These are phyloP conservation scores for Galleria mellonella DNA, from an alignment of 1,140 invertebrate genomes.

Conservation along the genomic window DNA sequence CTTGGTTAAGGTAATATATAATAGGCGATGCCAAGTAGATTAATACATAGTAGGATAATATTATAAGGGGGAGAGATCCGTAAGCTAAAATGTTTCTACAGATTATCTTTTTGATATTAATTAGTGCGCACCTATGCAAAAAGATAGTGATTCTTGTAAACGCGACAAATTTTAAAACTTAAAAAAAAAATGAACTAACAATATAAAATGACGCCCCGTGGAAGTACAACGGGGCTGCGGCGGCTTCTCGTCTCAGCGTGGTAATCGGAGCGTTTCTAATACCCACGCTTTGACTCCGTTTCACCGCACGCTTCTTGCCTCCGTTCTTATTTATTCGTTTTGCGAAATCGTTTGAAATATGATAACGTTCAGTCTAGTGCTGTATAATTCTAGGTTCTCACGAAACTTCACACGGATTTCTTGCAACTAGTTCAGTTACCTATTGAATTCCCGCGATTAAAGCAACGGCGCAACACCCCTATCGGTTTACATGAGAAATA, in stretches of 20 bases:
- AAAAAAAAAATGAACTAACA: slow-evolving; percentile 1
- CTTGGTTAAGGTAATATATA: too few species aligned
- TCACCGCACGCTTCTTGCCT: slow-evolving; percentile 71
- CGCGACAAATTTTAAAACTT: background rate
- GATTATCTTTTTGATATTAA: too few species aligned
- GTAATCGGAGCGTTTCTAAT: slow-evolving; percentile 74
- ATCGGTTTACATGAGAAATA: slow-evolving; percentile 25
- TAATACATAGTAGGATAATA: too few species aligned
- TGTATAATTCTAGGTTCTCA: slow-evolving; percentile 51
- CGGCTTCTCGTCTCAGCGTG: slow-evolving; percentile 38
- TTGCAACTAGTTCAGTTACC: slow-evolving; percentile 39
- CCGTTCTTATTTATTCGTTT: slow-evolving; percentile 70
- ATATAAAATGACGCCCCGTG: slow-evolving; percentile 4
- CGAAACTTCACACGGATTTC: slow-evolving; percentile 64
- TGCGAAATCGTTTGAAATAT: slow-evolving; percentile 73
- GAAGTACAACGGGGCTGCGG: slow-evolving; percentile 9
- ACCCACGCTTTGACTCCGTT: slow-evolving; percentile 69
- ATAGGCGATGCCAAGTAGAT: too few species aligned
- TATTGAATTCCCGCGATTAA: slow-evolving; percentile 61
- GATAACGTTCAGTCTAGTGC: slow-evolving; percentile 63
- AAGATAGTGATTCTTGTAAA: background rate
- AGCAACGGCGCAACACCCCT: slow-evolving; percentile 20
- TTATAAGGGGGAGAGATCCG: too few species aligned
- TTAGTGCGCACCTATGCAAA: too few species aligned
- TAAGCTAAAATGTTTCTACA: too few species aligned